Conservation (phyloP, 2,113 vertebrate species). For the Trogon surrucura region DNA sequence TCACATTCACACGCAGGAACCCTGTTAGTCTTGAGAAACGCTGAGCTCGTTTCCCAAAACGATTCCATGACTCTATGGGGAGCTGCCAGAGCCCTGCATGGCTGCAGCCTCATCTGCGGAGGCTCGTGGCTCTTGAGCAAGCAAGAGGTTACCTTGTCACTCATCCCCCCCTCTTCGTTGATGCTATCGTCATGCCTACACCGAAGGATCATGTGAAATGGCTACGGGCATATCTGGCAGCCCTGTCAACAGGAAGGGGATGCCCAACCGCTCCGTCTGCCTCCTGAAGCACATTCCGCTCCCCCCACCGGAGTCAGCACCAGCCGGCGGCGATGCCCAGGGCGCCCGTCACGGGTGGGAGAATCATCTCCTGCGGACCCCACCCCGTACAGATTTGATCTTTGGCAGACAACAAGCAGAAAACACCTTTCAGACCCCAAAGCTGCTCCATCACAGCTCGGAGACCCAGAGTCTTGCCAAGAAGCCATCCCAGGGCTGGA, state of each 20-base stretch:
- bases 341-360: not conserved
- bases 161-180: not conserved
- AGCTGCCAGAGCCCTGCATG: not conserved
- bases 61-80: not conserved
- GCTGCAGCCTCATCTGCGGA: not conserved
- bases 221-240: not conserved
- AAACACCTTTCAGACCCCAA: not conserved
- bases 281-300: rapidly evolving
- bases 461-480: rapidly evolving
- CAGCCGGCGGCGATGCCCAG: rapidly evolving
- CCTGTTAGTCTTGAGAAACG: not conserved
- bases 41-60: not conserved
- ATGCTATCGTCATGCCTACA: not conserved
- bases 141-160: not conserved
- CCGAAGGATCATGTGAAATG: not conserved
- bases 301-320: not conserved
- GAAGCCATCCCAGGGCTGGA: not conserved
- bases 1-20: not conserved
- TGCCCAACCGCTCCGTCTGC: not conserved
- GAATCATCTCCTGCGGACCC: not conserved
- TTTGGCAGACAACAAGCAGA: not conserved
- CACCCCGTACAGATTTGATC: rapidly evolving
- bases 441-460: rapidly evolving
- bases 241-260: conserved; percentile 19
- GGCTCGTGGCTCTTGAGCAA: not conserved